Conservation (phyloP, 2,888 invertebrate species). For the Andricus curvator region DNA sequence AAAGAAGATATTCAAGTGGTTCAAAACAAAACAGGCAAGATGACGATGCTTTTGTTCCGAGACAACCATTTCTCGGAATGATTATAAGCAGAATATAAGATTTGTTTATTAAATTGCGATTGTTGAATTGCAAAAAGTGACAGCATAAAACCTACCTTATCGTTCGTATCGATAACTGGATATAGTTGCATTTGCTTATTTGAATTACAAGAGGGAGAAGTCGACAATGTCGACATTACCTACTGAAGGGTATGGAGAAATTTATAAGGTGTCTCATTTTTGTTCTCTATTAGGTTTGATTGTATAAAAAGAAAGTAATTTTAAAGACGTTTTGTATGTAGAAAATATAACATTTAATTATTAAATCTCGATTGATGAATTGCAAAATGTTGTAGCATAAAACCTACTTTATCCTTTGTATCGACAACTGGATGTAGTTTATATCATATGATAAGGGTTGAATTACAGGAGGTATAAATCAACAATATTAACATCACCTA, state of each 20-base stretch:
- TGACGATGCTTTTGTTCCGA: too few relatives aligned
- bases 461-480: too few relatives aligned
- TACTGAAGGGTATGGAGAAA: too few relatives aligned
- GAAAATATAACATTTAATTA: too few relatives aligned
- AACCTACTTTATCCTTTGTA: background rate
- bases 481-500: too few relatives aligned
- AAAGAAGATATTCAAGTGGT: too few relatives aligned
- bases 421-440: background rate
- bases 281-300: background rate
- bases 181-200: background rate
- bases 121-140: background rate
- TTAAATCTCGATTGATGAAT: background rate
- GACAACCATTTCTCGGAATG: too few relatives aligned
- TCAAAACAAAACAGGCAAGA: too few relatives aligned
- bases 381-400: background rate
- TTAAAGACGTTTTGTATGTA: too few relatives aligned
- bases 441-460: background rate
- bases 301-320: too few relatives aligned
- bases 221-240: too few relatives aligned
- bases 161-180: background rate
- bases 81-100: background rate
- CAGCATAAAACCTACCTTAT: background rate
- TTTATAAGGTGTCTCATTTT: background rate
- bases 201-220: too few relatives aligned
- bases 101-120: background rate